Evolutionary conservation across 2,113 vertebrate species (phyloP).

Genomic region (Chrysemys picta): DNA sequence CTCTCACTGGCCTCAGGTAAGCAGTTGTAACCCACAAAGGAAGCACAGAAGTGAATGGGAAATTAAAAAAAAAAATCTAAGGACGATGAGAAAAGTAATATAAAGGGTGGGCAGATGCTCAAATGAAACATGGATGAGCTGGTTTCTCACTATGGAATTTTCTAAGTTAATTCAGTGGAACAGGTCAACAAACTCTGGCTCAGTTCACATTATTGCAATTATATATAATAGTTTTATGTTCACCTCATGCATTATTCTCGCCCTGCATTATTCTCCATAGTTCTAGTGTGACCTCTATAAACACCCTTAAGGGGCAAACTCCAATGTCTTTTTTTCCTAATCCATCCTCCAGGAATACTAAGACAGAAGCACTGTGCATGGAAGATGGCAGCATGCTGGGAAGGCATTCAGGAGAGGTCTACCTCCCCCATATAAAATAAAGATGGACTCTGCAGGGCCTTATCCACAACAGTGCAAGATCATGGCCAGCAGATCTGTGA

Average conservation of each 20-base stretch:
- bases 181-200: not conserved
- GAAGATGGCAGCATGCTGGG: not conserved
- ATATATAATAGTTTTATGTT: not conserved
- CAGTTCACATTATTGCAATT: not conserved
- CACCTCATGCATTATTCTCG: not conserved
- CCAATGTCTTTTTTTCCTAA: not conserved
- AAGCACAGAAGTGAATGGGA: not conserved
- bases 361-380: not conserved
- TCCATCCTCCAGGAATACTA: not conserved
- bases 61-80: not conserved
- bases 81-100: not conserved
- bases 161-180: not conserved
- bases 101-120: not conserved
- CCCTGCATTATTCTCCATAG: not conserved
- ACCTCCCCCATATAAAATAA: not conserved
- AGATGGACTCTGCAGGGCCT: not conserved
- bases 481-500: not conserved
- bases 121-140: not conserved
- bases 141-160: not conserved
- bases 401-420: not conserved
- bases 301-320: not conserved
- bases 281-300: not conserved
- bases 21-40: not conserved
- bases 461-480: not conserved
- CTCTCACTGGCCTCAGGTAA: not conserved